phyloP scores from a whole-genome alignment of 2,888 invertebrate genomes.

The Macrosiphum euphorbiae region DNA sequence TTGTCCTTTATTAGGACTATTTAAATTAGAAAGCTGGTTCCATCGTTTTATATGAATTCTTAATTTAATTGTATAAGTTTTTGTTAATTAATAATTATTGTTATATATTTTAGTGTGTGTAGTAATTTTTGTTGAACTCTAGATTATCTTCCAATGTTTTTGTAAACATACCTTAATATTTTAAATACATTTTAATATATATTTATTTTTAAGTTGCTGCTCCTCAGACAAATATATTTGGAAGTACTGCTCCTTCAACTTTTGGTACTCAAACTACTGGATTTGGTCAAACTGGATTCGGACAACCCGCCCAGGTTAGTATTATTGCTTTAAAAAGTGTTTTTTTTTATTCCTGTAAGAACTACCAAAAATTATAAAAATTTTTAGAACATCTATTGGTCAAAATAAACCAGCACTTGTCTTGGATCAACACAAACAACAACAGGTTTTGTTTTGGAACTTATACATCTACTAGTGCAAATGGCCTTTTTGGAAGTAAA shows the following conservation, averaged over 20 bases:
- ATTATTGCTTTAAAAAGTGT: slow-evolving; percentile 3
- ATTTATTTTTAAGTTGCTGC: slow-evolving; percentile 50
- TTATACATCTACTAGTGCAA: slow-evolving; percentile 70
- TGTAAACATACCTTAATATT: background rate
- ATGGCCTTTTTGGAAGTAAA: slow-evolving; percentile 69
- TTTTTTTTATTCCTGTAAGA: slow-evolving; percentile 67
- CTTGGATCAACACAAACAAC: slow-evolving; percentile 69
- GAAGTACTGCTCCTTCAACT: slow-evolving; percentile 68
- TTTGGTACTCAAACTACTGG: slow-evolving; percentile 70
- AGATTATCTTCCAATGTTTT: background rate
- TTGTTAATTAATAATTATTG: background rate
- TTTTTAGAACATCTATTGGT: slow-evolving; percentile 69
- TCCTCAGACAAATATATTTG: slow-evolving; percentile 63
- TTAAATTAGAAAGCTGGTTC: background rate
- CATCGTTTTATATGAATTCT: background rate
- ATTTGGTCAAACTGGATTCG: slow-evolving; percentile 70
- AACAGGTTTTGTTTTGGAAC: slow-evolving; percentile 71
- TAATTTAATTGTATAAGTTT: background rate
- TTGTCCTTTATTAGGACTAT: background rate
- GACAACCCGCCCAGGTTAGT: slow-evolving; percentile 70
- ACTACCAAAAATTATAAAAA: slow-evolving; percentile 59
- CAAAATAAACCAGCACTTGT: slow-evolving; percentile 71
- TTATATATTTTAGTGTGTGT: background rate
- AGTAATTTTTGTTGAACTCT: background rate
- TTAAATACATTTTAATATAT: background rate